Base-by-base conservation (phyloP, 2,113 vertebrate species). In the Protomyctophum bolini region DNA sequence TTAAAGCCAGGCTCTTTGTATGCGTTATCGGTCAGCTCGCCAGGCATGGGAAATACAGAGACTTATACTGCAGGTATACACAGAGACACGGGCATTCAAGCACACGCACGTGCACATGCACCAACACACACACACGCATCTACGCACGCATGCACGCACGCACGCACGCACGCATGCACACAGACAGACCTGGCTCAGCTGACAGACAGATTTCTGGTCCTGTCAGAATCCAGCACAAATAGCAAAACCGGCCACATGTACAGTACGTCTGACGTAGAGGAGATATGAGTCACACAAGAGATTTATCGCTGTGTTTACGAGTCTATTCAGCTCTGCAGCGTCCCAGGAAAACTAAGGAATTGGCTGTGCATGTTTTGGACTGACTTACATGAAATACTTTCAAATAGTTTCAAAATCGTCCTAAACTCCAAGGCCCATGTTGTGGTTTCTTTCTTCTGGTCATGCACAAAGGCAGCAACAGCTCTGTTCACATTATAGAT, bases 1-100 rank as follows among this genome's bases (percentile, higher is more conserved):
- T 87, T 83, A 81, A 79, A 81, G 21, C 68, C 85, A 87, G 82
- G 63, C 49, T 11, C 21, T 80, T 80, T 68, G 67, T 75, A 46
- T 80, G 74, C 73, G 77, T 87, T 84, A 83, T 84, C 78, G 75
- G 76, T 71, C 28, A 1, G 8, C 62, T 61, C 72, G 47, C 33
- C 63, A 82, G 83, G 21, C 76, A 73, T 63, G 70, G 66, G 68
- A 75, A 77, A 76, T 55, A 66, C 6, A 33, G 21, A 41, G 7
- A 10, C 28, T 62, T 3, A 47, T 62, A 41, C 8, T n/a, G 7
- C 12, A 47, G 10, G 47, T 41, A 62, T 41, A 47, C 60, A 47
- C 60, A 47, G 11, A 14, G 12, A 62, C 60, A 47, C 45, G 47
- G 21, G 47, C 41, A 62, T 41, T 14, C 28, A 63, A 64, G 68